phyloP scores from a whole-genome alignment of 2,888 invertebrate species.

The Melinaea marsaeus region DNA sequence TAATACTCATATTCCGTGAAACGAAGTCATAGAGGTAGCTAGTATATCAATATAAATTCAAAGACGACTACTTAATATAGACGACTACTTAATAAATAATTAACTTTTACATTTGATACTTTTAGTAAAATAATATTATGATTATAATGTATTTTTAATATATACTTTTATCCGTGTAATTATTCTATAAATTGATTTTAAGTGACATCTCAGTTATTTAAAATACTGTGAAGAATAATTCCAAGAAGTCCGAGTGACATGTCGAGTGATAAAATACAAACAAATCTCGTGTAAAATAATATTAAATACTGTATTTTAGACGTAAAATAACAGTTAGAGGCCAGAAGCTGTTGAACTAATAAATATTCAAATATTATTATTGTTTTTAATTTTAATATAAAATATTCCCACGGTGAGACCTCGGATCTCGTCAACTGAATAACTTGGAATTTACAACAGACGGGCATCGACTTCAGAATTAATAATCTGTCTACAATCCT shows the following conservation, averaged over 20 bases:
- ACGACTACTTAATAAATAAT: no score
- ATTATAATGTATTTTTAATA: background rate
- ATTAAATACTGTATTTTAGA: no score
- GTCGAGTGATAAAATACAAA: no score
- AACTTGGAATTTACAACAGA: constrained; percentile 40
- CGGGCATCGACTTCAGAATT: background rate
- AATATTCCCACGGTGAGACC: constrained; percentile 45
- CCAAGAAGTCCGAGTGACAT: constrained; percentile 2
- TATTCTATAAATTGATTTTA: background rate
- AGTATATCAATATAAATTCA: no score
- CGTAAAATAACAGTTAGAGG: no score
- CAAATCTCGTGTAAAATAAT: no score
- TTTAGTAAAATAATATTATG: background rate
- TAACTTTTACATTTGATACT: no score
- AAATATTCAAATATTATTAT: constrained; percentile 3
- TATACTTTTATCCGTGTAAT: background rate
- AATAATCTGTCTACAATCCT: no score
- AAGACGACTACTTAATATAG: no score
- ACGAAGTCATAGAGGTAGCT: no score
- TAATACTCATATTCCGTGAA: no score
- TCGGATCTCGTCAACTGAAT: constrained; percentile 44
- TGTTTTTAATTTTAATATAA: constrained; percentile 20
- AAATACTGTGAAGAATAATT: background rate
- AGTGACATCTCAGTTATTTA: background rate
- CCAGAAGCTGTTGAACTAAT: background rate